Evolutionary conservation across 2,888 invertebrate species (phyloP).

Genomic region (Napeogenes sylphis): DNA sequence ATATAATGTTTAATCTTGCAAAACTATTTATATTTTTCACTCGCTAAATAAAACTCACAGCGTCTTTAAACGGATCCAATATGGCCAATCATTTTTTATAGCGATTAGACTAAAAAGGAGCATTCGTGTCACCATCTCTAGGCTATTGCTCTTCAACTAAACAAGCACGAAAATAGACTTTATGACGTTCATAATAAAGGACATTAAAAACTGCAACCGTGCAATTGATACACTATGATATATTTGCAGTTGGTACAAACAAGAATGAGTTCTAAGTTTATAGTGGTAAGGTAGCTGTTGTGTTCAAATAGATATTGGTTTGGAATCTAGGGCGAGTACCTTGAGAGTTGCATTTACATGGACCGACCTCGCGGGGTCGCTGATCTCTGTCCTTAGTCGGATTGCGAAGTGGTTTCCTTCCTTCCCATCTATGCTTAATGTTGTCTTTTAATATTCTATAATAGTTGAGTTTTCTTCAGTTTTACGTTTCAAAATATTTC

Average conservation of each 20-base stretch:
- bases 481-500: conserved; percentile 1
- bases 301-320: conserved; percentile 16
- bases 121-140: conserved; percentile 67
- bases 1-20: neutral
- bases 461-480: conserved; percentile 9
- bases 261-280: conserved; percentile 31
- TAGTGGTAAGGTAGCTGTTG: conserved; percentile 17
- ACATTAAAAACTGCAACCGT: conserved; percentile 27
- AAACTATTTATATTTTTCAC: neutral
- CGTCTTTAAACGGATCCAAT: conserved; percentile 29
- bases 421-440: conserved; percentile 45
- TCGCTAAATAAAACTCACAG: conserved; percentile 11
- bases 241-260: conserved; percentile 12
- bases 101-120: conserved; percentile 68
- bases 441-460: conserved; percentile 15
- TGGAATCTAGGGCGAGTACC: conserved; percentile 68
- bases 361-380: conserved; percentile 66
- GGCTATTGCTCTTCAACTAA: conserved; percentile 44
- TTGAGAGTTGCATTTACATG: conserved; percentile 72
- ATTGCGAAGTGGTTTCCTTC: conserved; percentile 62
- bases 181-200: conserved; percentile 19
- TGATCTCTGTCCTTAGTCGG: conserved; percentile 48
- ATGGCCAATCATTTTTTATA: conserved; percentile 43
- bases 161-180: conserved; percentile 35
- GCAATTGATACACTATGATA: conserved; percentile 26